Evolutionary conservation across 2,113 vertebrate genomes (phyloP).

Genomic region (Serilophus lunatus): DNA sequence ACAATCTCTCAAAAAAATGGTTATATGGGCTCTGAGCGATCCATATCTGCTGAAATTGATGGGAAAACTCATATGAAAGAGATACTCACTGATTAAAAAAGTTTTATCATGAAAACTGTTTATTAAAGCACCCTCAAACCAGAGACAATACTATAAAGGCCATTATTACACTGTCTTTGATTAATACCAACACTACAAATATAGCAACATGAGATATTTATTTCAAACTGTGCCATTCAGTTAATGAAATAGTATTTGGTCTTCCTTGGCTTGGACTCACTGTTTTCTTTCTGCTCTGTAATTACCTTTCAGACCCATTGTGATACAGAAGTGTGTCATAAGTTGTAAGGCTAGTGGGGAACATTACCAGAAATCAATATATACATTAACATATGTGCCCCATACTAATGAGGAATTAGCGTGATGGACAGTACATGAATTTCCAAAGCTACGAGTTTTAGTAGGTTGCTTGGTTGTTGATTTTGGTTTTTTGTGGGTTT

Average conservation of each 20-base stretch:
- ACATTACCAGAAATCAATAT: not conserved
- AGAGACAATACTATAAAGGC: not conserved
- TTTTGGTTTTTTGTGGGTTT: no score
- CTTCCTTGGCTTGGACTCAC: not conserved
- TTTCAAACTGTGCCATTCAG: not conserved
- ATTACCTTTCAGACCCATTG: not conserved
- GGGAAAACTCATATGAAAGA: not conserved
- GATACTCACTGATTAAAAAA: not conserved
- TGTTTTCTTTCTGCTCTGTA: not conserved
- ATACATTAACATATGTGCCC: not conserved
- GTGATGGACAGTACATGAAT: no score
- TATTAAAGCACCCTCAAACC: not conserved
- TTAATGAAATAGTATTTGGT: not conserved
- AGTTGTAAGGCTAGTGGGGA: not conserved
- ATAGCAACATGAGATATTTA: not conserved
- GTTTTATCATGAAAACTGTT: not conserved
- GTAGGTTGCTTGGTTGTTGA: no score
- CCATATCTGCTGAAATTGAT: not conserved
- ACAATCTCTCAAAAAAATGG: not conserved
- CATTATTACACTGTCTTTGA: not conserved
- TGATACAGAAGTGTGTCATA: not conserved
- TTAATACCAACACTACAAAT: not conserved
- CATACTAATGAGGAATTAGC: not conserved
- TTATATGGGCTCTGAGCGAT: not conserved
- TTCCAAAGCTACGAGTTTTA: no score